Evolutionary conservation across 2,797 vertebrate genomes (phyloP), one percentile per base, ranked within the genome.

Genomic region (Rousettus madagascariensis): DNA sequence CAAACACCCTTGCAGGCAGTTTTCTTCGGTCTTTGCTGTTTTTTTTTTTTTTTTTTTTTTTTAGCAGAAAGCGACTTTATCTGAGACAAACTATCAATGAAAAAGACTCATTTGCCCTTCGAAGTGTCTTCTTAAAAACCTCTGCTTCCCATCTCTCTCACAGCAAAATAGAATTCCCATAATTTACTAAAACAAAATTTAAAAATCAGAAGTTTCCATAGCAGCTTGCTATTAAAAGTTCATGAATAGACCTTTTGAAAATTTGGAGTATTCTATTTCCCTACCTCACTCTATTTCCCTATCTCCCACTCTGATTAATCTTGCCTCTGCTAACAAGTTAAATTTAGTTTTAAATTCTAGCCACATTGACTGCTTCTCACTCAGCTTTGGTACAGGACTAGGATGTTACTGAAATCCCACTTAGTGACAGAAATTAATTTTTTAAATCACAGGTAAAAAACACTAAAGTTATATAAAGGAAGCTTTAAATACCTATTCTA

Each of bases 131-230:
- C 55, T 78, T 72, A 65, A 95, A 16, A 61, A 79, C 26, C 65
- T 90, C 82, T 61, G 49, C 74, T 97, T 89, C 93, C 33, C 28
- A 19, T 49, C 38, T 88, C 66, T 69, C 88, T 87, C 5, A 8
- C 22, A n/a, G 77, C 41, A 72, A 95, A 93, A 28, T 51, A 95
- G 80, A 94, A 91, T 77, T 92, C 78, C 72, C 88, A 63, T 95
- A 65, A 90, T 93, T 92, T 87, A 88, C 88, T 46, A 0, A 5
- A 91, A 89, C 19, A 41, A 74, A 63, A 1, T 26, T 28, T 11
- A 68, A 63, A 78, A 83, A 36, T 65, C 83, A 93, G 49, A 96
- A 78, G 85, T 95, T 97, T 96, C 85, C 91, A 88, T 59, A 43
- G 86, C 43, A 82, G n/a, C 74, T 68, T 95, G 86, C 51, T 90